Conservation (phyloP, 2,797 vertebrate genomes). For the Crocidura indochinensis region DNA sequence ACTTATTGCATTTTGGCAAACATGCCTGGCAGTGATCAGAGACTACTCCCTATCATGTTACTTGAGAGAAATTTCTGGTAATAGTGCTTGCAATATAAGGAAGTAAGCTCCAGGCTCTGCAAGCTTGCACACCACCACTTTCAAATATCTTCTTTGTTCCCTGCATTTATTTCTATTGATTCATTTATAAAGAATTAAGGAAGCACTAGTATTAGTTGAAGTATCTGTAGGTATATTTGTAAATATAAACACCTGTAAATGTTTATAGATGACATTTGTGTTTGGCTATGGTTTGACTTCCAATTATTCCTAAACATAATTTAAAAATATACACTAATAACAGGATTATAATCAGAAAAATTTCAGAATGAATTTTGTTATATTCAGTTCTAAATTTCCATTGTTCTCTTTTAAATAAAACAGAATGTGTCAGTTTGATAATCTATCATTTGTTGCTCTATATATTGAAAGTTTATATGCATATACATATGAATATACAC, state of each 20-base stretch:
- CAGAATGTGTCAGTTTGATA: background rate
- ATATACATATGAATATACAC: background rate
- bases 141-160: too few species aligned
- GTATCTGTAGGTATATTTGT: background rate
- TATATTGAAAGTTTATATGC: too few species aligned
- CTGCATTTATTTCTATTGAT: too few species aligned
- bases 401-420: background rate
- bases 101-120: too few species aligned
- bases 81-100: too few species aligned
- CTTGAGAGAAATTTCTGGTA: too few species aligned
- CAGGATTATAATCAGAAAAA: conserved; percentile 5
- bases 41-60: too few species aligned
- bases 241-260: background rate
- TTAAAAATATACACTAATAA: background rate
- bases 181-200: too few species aligned
- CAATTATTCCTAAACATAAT: background rate
- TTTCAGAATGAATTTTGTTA: background rate
- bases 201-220: too few species aligned
- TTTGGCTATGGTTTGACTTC: conserved; percentile 25
- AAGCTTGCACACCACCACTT: too few species aligned
- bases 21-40: too few species aligned
- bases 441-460: background rate
- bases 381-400: conserved; percentile 5
- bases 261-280: background rate
- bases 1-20: background rate